A percentile compares a stretch with the other conserved stretches of the same genome.
phyloP scores from a whole-genome alignment of 2,888 invertebrate species.

The Drosophila rellima region DNA sequence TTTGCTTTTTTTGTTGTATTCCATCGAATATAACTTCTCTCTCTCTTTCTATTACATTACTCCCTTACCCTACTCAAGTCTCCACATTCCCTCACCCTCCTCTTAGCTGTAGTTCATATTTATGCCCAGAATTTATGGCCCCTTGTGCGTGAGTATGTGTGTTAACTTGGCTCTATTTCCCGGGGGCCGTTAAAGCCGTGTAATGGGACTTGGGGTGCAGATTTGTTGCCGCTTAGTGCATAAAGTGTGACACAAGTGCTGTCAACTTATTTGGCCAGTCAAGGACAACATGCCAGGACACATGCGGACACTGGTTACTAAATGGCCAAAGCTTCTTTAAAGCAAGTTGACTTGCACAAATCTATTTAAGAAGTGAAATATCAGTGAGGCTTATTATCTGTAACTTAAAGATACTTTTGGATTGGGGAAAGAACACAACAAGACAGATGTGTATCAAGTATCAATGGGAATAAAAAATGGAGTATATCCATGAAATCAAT shows the following conservation, averaged over 20 bases:
- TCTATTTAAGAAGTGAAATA: background rate
- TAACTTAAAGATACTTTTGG: background rate
- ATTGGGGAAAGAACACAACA: background rate
- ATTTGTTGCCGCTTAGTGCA: constrained; percentile 58
- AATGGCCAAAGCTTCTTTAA: constrained; percentile 1
- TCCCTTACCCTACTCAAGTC: background rate
- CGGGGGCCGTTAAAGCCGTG: constrained; percentile 43
- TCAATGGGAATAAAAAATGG: no score
- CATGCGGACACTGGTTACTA: constrained; percentile 4
- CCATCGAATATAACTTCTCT: constrained; percentile 8
- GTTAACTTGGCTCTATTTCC: constrained; percentile 28
- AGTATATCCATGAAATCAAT: no score
- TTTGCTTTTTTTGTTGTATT: constrained; percentile 38
- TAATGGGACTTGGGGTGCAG: constrained; percentile 47
- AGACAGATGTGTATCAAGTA: background rate
- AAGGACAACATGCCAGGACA: constrained; percentile 23
- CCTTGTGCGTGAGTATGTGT: constrained; percentile 11
- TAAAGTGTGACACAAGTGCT: constrained; percentile 48
- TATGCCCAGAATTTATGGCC: constrained; percentile 63
- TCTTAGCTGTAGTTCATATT: constrained; percentile 52
- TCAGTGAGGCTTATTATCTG: background rate
- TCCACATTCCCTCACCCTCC: background rate
- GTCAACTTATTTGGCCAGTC: constrained; percentile 43
- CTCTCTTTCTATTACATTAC: background rate
- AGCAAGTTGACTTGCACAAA: background rate